phyloP scores from a whole-genome alignment of 2,113 vertebrate species.

The Solea senegalensis region DNA sequence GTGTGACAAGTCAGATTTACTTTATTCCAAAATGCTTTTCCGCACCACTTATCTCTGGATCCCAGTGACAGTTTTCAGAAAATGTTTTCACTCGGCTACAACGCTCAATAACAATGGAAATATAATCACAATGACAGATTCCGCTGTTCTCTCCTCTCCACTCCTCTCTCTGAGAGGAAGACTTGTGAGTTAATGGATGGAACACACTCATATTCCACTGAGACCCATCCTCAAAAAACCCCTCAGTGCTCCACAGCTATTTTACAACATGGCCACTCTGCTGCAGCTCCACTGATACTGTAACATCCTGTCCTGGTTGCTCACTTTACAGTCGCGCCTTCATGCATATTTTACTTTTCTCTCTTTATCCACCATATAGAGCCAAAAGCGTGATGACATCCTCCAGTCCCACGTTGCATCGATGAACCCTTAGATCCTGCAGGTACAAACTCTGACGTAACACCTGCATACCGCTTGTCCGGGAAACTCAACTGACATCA shows the following conservation, averaged over 20 bases:
- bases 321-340: slow-evolving; percentile 49
- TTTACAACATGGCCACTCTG: slow-evolving; percentile 30
- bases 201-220: slow-evolving; percentile 7
- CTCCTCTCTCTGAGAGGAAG: slow-evolving; percentile 1
- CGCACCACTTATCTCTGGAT: too few species aligned
- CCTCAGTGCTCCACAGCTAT: slow-evolving; percentile 10
- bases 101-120: neutral
- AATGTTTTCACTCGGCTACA: too few species aligned
- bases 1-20: too few species aligned
- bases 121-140: neutral
- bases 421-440: neutral
- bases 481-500: too few species aligned
- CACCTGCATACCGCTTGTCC: neutral
- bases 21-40: too few species aligned
- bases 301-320: slow-evolving; percentile 45
- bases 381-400: neutral
- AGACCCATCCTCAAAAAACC: slow-evolving; percentile 22
- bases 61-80: too few species aligned
- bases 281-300: slow-evolving; percentile 17
- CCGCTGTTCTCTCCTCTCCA: neutral
- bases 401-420: neutral
- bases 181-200: slow-evolving; percentile 25
- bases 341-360: slow-evolving; percentile 66
- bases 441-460: neutral
- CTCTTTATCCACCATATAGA: neutral